A percentile compares a stretch with the other conserved stretches of the same genome.
phyloP scores from a whole-genome alignment of 2,888 invertebrate genomes.

The Drosophila kokeensis region DNA sequence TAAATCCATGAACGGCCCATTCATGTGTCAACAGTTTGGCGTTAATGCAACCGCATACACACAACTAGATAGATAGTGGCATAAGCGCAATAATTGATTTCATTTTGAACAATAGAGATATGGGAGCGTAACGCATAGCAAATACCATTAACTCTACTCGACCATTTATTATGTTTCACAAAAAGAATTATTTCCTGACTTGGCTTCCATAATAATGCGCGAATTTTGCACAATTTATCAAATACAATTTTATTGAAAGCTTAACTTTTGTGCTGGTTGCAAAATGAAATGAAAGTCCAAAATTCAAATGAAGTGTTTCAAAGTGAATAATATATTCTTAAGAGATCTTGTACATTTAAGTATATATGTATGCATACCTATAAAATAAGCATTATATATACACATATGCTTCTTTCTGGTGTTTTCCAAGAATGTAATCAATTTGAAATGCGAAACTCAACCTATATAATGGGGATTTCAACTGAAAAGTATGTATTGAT shows the following conservation, averaged over 20 bases:
- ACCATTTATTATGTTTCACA: conserved; percentile 14
- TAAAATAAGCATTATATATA: neutral
- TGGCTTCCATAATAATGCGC: neutral
- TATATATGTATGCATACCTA: neutral
- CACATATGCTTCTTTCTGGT: neutral
- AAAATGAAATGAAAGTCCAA: neutral
- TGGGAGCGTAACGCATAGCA: conserved; percentile 12
- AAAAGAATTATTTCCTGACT: conserved; percentile 4
- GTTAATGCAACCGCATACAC: conserved; percentile 15
- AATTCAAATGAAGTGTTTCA: neutral
- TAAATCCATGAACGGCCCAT: conserved; percentile 37
- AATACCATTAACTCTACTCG: conserved; percentile 8
- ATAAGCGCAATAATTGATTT: conserved; percentile 15
- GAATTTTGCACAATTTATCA: neutral
- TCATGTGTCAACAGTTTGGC: conserved; percentile 37
- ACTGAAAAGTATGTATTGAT: neutral
- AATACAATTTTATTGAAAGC: neutral
- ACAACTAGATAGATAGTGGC: conserved; percentile 13
- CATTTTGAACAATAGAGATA: conserved; percentile 26
- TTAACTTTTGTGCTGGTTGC: neutral
- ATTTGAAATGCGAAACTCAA: neutral
- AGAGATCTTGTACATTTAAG: neutral
- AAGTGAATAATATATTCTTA: neutral
- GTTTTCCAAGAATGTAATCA: neutral
- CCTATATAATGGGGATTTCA: neutral